Base-by-base conservation (phyloP, 2,113 vertebrate genomes). In the Madoqua kirkii region DNA sequence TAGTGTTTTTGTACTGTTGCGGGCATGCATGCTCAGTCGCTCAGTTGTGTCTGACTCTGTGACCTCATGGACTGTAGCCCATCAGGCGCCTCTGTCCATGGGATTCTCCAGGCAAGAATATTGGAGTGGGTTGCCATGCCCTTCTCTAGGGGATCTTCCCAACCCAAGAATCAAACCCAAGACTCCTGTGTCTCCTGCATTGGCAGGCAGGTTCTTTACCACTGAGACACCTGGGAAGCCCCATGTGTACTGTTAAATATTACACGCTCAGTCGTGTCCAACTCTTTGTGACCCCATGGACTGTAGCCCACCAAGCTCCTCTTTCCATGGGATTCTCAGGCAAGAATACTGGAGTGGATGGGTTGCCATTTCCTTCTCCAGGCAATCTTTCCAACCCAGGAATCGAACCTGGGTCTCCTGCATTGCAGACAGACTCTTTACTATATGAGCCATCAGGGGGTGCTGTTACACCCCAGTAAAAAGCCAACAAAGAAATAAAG, bases 261-360 rank as follows among this genome's bases (percentile, higher is more conserved):
- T 67, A 67, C 33, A 19, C 4, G 0, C n/a, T 71, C n/a, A 71
- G n/a, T 71, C 2, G 1, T 71, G 67, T 36, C 8, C 0, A 1
- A 71, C 67, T 71, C 62, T 64, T 64, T 67, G 67, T 7, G n/a
- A 40, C 21, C 36, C 67, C 10, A 6, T 74, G 67, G 10, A 40
- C 19, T 71, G 67, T 71, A 40, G 67, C 67, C 67, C n/a, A 36
- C 64, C n/a, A 71, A 19, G n/a, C 67, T 71, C 67, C 67, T 40
- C 67, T 74, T 21, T 74, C 67, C 36, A 74, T 74, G 71, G 11
- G 36, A 74, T 74, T 25, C 36, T 74, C 71, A 43, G 33, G 17
- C n/a, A 71, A 25, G 71, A 43, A 76, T 76, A 43, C 21, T 43
- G 71, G 36, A 43, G 23, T 76, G 11, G 11, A 36, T 76, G 36